Conservation (phyloP, 2,113 vertebrate genomes). For the Sander lucioperca region DNA sequence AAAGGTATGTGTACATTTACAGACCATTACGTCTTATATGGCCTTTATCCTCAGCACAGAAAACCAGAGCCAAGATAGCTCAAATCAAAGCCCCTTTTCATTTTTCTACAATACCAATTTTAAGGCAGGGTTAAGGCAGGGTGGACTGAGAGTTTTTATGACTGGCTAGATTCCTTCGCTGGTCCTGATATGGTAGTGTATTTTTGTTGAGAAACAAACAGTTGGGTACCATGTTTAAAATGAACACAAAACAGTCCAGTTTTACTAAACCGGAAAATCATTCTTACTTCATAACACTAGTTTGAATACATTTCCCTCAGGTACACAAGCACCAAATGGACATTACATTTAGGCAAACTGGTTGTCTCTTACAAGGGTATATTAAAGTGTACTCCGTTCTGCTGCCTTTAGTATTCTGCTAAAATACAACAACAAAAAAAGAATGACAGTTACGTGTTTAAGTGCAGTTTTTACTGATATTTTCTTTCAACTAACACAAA, state of each 20-base stretch:
- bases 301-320: not conserved
- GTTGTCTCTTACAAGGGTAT: not conserved
- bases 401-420: too few species aligned
- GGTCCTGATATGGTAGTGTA: constrained; percentile 73
- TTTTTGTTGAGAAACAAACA: constrained; percentile 38
- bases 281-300: not conserved
- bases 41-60: constrained; percentile 46
- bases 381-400: not conserved
- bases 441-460: too few species aligned
- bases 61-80: constrained; percentile 58
- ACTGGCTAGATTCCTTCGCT: constrained; percentile 71
- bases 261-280: constrained; percentile 14
- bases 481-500: too few species aligned
- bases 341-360: not conserved
- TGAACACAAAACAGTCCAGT: constrained; percentile 22
- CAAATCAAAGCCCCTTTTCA: constrained; percentile 67
- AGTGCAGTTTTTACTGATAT: too few species aligned
- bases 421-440: too few species aligned
- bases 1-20: constrained; percentile 79
- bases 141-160: constrained; percentile 30
- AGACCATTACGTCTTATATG: constrained; percentile 70
- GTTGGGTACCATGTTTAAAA: constrained; percentile 34
- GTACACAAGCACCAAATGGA: not conserved
- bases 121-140: constrained; percentile 24
- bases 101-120: constrained; percentile 66